Conservation (phyloP, 2,888 invertebrate genomes). For the Folsomia candida region DNA sequence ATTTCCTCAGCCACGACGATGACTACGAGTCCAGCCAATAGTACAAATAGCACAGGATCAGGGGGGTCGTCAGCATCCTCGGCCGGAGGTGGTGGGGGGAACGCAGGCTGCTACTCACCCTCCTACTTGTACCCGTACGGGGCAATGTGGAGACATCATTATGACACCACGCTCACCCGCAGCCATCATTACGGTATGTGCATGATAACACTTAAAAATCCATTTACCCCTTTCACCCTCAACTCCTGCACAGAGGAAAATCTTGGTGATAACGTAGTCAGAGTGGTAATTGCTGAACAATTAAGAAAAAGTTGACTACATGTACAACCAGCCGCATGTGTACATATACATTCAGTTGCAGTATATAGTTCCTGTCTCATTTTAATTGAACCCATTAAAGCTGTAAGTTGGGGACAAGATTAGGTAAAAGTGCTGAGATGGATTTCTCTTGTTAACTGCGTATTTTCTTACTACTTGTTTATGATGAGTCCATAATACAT, state of each 20-base stretch:
- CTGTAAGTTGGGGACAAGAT: conserved; percentile 7
- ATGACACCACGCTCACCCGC: conserved; percentile 46
- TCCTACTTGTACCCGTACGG: conserved; percentile 48
- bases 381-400: conserved; percentile 30
- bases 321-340: neutral
- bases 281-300: neutral
- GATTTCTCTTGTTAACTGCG: conserved; percentile 28
- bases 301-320: neutral
- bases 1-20: conserved; percentile 42
- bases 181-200: conserved; percentile 47
- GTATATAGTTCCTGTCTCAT: neutral
- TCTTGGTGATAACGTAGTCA: neutral
- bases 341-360: neutral
- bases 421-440: conserved; percentile 17
- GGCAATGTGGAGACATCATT: conserved; percentile 50
- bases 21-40: conserved; percentile 48
- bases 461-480: neutral
- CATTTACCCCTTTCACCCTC: neutral
- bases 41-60: conserved; percentile 46
- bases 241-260: neutral
- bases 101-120: conserved; percentile 44
- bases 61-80: conserved; percentile 36
- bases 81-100: conserved; percentile 32
- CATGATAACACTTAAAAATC: neutral
- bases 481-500: too few species aligned